phyloP scores from a whole-genome alignment of 2,888 invertebrate genomes.

The Rotaria magnacalcarata region DNA sequence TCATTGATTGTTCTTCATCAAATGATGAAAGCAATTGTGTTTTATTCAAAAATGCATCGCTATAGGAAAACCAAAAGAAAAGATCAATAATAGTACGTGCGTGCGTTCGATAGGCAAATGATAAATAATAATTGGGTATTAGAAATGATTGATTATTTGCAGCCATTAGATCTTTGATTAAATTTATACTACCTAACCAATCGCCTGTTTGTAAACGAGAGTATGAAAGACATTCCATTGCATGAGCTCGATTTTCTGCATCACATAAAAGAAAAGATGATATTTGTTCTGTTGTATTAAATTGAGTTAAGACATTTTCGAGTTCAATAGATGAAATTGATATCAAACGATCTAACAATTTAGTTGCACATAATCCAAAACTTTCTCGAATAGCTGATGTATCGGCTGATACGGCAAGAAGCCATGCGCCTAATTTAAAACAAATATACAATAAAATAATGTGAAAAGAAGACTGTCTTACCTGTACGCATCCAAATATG shows the following conservation, averaged over 20 bases:
- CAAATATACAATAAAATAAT: background rate
- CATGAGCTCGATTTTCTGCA: background rate
- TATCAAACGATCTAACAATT: background rate
- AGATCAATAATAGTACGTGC: background rate
- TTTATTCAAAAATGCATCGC: background rate
- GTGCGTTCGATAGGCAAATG: background rate
- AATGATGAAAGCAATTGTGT: background rate
- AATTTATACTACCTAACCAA: background rate
- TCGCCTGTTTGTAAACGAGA: constrained; percentile 7
- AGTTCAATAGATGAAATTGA: background rate
- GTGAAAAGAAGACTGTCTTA: too few relatives aligned
- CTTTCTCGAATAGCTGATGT: background rate
- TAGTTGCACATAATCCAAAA: background rate
- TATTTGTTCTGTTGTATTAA: background rate
- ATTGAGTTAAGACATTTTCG: background rate
- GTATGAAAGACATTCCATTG: background rate
- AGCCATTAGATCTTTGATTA: background rate
- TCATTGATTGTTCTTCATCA: background rate
- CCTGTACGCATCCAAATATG: constrained; percentile 35
- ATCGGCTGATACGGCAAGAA: background rate
- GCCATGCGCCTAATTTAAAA: background rate
- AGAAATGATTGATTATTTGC: background rate
- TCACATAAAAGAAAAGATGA: background rate
- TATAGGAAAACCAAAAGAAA: background rate
- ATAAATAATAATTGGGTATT: background rate